A percentile compares a stretch with the other conserved stretches of the same genome.
Evolutionary conservation across 2,888 invertebrate genomes (phyloP).

Genomic region (Brachyptera putata): DNA sequence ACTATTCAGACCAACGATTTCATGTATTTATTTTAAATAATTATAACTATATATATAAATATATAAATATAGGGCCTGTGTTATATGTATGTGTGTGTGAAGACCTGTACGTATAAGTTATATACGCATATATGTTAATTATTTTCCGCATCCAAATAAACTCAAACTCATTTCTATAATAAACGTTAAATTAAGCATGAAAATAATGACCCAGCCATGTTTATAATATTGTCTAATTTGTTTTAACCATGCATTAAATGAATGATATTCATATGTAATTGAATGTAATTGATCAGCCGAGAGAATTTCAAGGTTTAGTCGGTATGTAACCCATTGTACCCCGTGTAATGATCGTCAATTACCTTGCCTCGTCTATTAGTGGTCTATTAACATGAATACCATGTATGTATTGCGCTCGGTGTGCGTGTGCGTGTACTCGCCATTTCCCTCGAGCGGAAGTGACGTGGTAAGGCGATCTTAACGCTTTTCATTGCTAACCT

Average conservation of each 20-base stretch:
- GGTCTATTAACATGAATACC: conserved; percentile 17
- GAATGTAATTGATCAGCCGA: conserved; percentile 2
- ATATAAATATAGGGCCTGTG: no score
- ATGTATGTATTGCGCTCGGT: conserved; percentile 1
- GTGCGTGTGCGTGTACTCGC: not conserved
- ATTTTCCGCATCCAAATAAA: no score
- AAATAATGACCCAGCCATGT: no score
- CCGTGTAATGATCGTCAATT: conserved; percentile 8
- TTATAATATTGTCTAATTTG: no score
- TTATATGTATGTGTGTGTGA: no score
- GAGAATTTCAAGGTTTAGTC: not conserved
- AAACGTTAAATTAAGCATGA: no score
- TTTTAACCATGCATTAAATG: not conserved
- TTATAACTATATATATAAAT: no score
- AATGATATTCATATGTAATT: not conserved
- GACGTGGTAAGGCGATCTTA: not conserved
- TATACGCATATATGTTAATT: no score
- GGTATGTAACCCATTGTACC: not conserved
- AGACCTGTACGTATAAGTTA: no score
- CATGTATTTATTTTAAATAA: no score
- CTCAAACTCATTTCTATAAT: not conserved
- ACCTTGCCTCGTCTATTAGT: conserved; percentile 11
- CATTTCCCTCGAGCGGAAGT: conserved; percentile 13
- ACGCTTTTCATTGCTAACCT: conserved; percentile 5
- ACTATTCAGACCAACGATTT: no score